These are phyloP conservation scores for Brachionus angularis DNA, from an alignment of 1,140 invertebrate genomes.

Conservation along the genomic window DNA sequence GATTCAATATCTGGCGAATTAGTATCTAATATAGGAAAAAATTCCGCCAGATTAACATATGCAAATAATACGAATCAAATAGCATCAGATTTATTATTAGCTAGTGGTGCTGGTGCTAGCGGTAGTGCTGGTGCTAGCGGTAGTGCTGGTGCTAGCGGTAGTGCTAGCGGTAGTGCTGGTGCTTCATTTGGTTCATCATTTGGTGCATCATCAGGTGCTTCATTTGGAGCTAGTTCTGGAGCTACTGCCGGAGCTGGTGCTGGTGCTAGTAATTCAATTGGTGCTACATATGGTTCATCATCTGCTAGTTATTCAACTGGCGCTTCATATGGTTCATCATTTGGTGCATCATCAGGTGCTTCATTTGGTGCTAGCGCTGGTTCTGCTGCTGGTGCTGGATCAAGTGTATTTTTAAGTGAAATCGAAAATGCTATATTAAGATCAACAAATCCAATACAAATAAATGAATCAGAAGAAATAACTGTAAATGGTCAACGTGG, in stretches of 20 bases:
- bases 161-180: too few species aligned
- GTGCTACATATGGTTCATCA: not conserved
- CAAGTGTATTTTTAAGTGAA: conserved; percentile 14
- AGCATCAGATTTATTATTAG: not conserved
- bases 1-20: too few species aligned
- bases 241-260: not conserved
- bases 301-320: too few species aligned
- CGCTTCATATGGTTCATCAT: not conserved
- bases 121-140: too few species aligned
- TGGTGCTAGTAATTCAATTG: not conserved
- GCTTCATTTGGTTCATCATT: too few species aligned
- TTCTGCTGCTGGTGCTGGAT: not conserved
- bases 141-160: too few species aligned
- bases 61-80: not conserved
- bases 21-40: too few species aligned
- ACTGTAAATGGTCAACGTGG: conserved; percentile 41
- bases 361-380: not conserved
- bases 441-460: conserved; percentile 30
- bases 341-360: too few species aligned
- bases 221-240: too few species aligned
- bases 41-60: too few species aligned
- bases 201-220: too few species aligned
- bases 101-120: too few species aligned
- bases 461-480: conserved; percentile 39
- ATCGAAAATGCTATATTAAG: conserved; percentile 11